Percentiles rank a stretch among this genome's conserved stretches.
Conservation (phyloP, 1,140 invertebrate genomes). For the Hylaeus volcanicus region DNA sequence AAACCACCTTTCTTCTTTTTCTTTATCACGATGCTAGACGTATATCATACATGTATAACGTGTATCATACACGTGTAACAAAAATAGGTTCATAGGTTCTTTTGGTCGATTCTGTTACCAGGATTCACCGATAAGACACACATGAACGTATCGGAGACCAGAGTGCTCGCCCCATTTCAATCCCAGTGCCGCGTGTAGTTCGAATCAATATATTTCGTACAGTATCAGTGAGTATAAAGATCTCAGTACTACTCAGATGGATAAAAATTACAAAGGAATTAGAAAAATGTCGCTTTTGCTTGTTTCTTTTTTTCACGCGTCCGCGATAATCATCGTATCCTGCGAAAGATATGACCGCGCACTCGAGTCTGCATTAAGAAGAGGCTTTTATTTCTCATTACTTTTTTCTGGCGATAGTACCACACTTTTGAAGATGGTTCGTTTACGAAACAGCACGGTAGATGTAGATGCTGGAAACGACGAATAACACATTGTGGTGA, state of each 20-base stretch:
- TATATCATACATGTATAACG: constrained; percentile 57
- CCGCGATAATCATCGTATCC: not conserved
- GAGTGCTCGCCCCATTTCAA: constrained; percentile 11
- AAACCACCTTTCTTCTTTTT: not conserved
- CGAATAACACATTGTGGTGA: not conserved
- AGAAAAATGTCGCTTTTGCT: constrained; percentile 4
- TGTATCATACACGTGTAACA: constrained; percentile 57
- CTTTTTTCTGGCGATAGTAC: not conserved
- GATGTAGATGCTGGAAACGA: not conserved
- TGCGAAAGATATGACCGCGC: constrained; percentile 1
- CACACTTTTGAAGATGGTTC: not conserved
- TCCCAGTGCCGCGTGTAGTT: not conserved
- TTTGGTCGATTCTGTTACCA: constrained; percentile 53
- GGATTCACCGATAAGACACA: constrained; percentile 58
- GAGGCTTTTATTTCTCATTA: constrained; percentile 3
- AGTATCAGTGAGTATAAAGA: not conserved
- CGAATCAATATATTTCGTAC: not conserved
- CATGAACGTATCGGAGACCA: constrained; percentile 43
- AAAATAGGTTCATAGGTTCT: constrained; percentile 58
- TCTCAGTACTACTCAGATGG: not conserved
- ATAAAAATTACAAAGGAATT: constrained; percentile 27
- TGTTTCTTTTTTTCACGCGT: not conserved
- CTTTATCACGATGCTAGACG: constrained; percentile 55
- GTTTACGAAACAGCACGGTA: not conserved
- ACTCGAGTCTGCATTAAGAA: constrained; percentile 1